Conservation (phyloP, 2,113 vertebrate genomes). For the Gnathonemus longibarbis region DNA sequence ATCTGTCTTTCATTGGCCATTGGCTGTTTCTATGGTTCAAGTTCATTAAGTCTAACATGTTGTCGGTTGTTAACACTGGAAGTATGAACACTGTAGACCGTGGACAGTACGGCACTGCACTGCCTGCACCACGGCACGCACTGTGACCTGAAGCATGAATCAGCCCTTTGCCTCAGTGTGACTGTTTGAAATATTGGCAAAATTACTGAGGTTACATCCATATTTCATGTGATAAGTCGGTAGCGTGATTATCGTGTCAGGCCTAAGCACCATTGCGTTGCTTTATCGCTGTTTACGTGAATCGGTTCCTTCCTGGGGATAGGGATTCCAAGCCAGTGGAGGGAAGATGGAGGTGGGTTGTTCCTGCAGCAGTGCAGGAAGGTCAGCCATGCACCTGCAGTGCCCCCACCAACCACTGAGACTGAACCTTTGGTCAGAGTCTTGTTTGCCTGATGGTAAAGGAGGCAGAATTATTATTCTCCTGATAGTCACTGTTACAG, state of each 20-base stretch:
- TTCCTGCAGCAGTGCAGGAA: background rate
- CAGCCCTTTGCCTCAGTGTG: background rate
- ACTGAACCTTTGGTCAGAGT: constrained; percentile 35
- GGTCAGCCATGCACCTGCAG: background rate
- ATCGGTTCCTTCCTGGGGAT: background rate
- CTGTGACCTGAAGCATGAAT: background rate
- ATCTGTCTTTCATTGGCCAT: background rate
- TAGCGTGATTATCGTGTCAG: background rate
- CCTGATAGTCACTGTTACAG: background rate
- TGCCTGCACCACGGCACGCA: background rate
- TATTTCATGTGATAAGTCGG: background rate
- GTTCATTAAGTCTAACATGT: background rate
- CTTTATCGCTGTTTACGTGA: background rate
- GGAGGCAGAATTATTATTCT: background rate
- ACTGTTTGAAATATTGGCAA: background rate
- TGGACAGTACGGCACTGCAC: background rate
- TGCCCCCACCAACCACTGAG: constrained; percentile 29
- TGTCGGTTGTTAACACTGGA: background rate
- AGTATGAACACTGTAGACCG: background rate
- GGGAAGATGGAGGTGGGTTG: background rate
- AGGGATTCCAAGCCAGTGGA: background rate
- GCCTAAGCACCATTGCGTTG: background rate
- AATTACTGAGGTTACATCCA: background rate
- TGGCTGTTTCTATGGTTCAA: background rate
- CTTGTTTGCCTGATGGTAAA: constrained; percentile 43